Percentiles rank a stretch among this genome's conserved stretches.
phyloP scores from a whole-genome alignment of 1,140 invertebrate genomes.

The Drosophila arawakana region DNA sequence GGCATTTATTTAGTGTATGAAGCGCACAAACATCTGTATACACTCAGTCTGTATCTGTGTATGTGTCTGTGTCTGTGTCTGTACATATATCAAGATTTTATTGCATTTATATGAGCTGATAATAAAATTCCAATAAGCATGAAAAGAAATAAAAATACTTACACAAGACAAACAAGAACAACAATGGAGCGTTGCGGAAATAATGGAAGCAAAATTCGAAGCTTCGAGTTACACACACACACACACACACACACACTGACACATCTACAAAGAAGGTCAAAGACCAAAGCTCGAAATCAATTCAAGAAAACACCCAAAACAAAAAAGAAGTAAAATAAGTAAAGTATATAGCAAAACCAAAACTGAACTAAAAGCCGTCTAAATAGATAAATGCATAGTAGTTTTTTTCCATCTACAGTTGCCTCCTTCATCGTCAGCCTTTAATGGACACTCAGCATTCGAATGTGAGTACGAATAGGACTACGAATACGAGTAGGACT shows the following conservation, averaged over 20 bases:
- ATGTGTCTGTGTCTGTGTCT: not conserved
- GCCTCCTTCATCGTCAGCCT: conserved; percentile 29
- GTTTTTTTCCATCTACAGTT: conserved; percentile 21
- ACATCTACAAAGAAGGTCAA: conserved; percentile 5
- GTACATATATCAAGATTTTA: conserved; percentile 61
- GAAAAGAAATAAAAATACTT: conserved; percentile 78
- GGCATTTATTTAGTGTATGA: conserved; percentile 11
- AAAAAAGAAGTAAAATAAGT: conserved; percentile 11
- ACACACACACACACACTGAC: not conserved
- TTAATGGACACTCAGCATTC: conserved; percentile 72
- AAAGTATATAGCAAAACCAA: conserved; percentile 39
- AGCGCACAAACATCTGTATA: not conserved
- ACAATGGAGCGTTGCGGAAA: conserved; percentile 37
- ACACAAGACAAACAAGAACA: conserved; percentile 57
- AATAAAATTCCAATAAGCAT: conserved; percentile 81
- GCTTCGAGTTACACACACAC: conserved; percentile 19
- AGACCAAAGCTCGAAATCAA: conserved; percentile 61
- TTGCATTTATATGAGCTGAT: conserved; percentile 79
- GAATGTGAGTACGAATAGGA: conserved; percentile 22
- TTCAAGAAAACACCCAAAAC: conserved; percentile 33
- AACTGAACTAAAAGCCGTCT: conserved; percentile 76
- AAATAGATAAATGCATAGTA: conserved; percentile 72
- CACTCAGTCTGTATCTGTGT: not conserved
- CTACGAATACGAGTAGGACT: conserved; percentile 17
- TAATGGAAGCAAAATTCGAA: conserved; percentile 10